Evolutionary conservation across 1,140 invertebrate species (phyloP).

Genomic region (Subanguina moxae): DNA sequence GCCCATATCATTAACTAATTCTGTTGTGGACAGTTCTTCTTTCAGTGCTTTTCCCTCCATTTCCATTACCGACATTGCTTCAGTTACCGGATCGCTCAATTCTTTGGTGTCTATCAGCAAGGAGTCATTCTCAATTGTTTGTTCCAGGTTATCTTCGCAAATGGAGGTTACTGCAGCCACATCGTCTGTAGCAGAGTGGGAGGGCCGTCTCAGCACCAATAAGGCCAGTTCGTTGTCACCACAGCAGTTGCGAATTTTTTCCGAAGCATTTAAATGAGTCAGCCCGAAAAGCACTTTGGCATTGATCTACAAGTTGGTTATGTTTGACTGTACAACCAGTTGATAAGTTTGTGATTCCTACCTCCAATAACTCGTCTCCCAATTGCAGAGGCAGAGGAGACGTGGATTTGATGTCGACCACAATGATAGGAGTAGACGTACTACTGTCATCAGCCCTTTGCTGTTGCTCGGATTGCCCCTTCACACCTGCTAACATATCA

Average conservation of each 20-base stretch:
- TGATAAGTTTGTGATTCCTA: constrained; percentile 58
- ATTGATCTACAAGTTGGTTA: constrained; percentile 46
- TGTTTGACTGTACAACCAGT: neutral
- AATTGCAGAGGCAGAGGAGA: constrained; percentile 77
- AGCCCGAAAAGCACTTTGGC: constrained; percentile 53
- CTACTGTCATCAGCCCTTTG: constrained; percentile 64
- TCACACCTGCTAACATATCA: constrained; percentile 14
- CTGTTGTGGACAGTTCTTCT: too few species aligned
- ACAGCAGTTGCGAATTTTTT: constrained; percentile 54
- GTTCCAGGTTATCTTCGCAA: neutral
- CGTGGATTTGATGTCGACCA: constrained; percentile 85
- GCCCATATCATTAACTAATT: too few species aligned
- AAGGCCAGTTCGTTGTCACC: constrained; percentile 48
- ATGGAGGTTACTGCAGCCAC: neutral
- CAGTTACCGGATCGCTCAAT: neutral
- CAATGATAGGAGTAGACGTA: constrained; percentile 69
- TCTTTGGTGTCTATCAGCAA: neutral
- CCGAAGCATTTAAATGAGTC: constrained; percentile 49
- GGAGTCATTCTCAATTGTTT: neutral
- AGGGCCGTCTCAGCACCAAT: constrained; percentile 40
- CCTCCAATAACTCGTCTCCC: constrained; percentile 92
- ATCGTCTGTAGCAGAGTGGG: neutral
- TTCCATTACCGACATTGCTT: neutral
- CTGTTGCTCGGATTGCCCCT: constrained; percentile 1
- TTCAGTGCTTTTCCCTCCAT: too few species aligned